Conservation (phyloP, 1,140 invertebrate genomes). For the Macrobrachium rosenbergii region DNA sequence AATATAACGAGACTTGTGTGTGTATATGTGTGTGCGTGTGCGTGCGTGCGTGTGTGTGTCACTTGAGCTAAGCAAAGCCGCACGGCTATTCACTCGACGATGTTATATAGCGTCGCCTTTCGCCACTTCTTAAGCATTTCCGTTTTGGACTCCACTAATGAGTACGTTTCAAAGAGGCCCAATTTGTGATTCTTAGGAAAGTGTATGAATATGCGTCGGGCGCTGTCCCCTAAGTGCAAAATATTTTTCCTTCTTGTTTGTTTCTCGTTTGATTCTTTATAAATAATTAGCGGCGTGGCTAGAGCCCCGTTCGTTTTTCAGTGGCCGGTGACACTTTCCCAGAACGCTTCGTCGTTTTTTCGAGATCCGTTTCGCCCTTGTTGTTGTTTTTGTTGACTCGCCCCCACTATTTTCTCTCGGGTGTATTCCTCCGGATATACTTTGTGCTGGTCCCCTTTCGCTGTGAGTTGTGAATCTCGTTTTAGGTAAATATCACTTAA, state of each 20-base stretch:
- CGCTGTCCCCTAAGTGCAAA: conserved; percentile 54
- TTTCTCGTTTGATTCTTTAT: conserved; percentile 59
- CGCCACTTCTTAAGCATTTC: conserved; percentile 8
- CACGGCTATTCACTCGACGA: not conserved
- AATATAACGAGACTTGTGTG: not conserved
- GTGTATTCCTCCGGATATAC: no score
- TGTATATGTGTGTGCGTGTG: not conserved
- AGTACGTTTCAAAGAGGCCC: conserved; percentile 41
- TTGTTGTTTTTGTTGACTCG: no score
- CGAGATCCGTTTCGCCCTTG: no score
- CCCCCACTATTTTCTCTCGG: no score
- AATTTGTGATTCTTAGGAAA: conserved; percentile 58
- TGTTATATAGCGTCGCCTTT: conserved; percentile 5
- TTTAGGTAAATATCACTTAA: no score
- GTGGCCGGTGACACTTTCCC: not conserved
- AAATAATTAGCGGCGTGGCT: conserved; percentile 51
- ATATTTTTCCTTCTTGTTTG: conserved; percentile 58
- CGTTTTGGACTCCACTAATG: conserved; percentile 41
- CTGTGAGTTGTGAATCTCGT: no score
- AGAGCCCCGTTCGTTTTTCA: not conserved
- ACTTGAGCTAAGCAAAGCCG: not conserved
- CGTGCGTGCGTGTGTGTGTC: not conserved
- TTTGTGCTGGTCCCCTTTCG: no score
- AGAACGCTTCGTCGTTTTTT: not conserved
- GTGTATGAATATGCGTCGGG: conserved; percentile 51